These are phyloP conservation scores for Cerastis leucographa DNA, from an alignment of 2,888 invertebrate species.

Conservation along the genomic window DNA sequence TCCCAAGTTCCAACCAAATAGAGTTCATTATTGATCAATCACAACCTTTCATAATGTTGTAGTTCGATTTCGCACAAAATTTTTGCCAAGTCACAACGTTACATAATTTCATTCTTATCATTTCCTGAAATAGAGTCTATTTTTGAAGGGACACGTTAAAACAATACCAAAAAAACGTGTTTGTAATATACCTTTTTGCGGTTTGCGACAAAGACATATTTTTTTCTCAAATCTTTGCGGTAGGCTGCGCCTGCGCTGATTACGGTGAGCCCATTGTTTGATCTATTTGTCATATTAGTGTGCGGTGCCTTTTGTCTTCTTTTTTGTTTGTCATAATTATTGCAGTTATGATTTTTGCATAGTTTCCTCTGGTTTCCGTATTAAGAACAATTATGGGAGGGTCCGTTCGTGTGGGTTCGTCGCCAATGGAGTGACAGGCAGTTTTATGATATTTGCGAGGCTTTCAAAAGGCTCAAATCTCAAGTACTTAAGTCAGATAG, in stretches of 20 bases:
- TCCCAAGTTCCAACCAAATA: neutral
- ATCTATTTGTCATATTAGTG: slow-evolving; percentile 80
- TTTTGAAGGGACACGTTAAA: slow-evolving; percentile 14
- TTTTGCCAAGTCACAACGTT: neutral
- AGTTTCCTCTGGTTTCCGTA: slow-evolving; percentile 1
- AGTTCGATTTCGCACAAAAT: slow-evolving; percentile 36
- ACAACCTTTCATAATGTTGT: neutral
- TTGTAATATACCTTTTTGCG: slow-evolving; percentile 72
- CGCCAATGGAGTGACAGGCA: slow-evolving; percentile 28
- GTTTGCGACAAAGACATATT: slow-evolving; percentile 81
- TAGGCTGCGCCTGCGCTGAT: slow-evolving; percentile 76
- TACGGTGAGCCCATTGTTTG: slow-evolving; percentile 77
- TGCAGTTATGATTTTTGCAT: slow-evolving; percentile 63
- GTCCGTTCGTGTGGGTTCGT: slow-evolving; percentile 11
- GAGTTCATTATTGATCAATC: slow-evolving; percentile 23
- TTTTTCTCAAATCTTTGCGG: slow-evolving; percentile 67
- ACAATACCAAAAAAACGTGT: slow-evolving; percentile 44
- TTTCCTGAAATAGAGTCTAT: rapidly evolving
- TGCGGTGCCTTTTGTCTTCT: slow-evolving; percentile 75
- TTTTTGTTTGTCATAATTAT: slow-evolving; percentile 67
- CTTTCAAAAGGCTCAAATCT: neutral
- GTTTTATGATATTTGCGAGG: neutral
- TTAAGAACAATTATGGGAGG: slow-evolving; percentile 1
- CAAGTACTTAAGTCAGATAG: neutral
- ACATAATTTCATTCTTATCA: neutral